Conservation (phyloP, 1,140 invertebrate species). For the Zaprionus inermis region DNA sequence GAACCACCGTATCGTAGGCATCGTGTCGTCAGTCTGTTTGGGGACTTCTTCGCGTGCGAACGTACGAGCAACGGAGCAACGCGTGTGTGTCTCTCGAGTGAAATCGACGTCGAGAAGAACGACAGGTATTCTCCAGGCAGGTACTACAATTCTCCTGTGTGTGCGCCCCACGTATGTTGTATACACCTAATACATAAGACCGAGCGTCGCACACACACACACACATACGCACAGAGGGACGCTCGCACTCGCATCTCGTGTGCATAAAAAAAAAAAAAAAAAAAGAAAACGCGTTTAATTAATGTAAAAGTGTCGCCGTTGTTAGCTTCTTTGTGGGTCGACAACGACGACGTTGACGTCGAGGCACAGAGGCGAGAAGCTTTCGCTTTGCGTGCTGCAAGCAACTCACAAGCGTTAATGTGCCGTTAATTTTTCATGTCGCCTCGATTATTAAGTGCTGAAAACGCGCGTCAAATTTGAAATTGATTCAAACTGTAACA, state of each 20-base stretch:
- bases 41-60: slow-evolving; percentile 76
- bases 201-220: slow-evolving; percentile 25
- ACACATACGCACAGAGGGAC: slow-evolving; percentile 16
- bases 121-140: slow-evolving; percentile 37
- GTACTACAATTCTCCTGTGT: slow-evolving; percentile 19
- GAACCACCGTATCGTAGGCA: slow-evolving; percentile 1
- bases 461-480: slow-evolving; percentile 27
- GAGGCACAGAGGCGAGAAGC: no score
- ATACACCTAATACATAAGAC: slow-evolving; percentile 36
- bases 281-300: slow-evolving; percentile 73
- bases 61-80: slow-evolving; percentile 50
- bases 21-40: slow-evolving; percentile 67
- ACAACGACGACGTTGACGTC: slow-evolving; percentile 24
- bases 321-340: slow-evolving; percentile 44
- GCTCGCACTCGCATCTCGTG: slow-evolving; percentile 37
- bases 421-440: slow-evolving; percentile 65
- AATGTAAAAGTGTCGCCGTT: slow-evolving; percentile 71
- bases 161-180: slow-evolving; percentile 36
- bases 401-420: slow-evolving; percentile 55
- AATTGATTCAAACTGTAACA: slow-evolving; percentile 49
- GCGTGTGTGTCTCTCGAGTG: slow-evolving; percentile 20
- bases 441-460: slow-evolving; percentile 66
- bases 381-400: slow-evolving; percentile 7
- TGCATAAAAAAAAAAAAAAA: slow-evolving; percentile 50
- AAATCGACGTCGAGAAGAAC: slow-evolving; percentile 31